Percentiles rank a stretch among this genome's conserved stretches.
Conservation (phyloP, 2,797 vertebrate species). For the Benthosema pterotum region DNA sequence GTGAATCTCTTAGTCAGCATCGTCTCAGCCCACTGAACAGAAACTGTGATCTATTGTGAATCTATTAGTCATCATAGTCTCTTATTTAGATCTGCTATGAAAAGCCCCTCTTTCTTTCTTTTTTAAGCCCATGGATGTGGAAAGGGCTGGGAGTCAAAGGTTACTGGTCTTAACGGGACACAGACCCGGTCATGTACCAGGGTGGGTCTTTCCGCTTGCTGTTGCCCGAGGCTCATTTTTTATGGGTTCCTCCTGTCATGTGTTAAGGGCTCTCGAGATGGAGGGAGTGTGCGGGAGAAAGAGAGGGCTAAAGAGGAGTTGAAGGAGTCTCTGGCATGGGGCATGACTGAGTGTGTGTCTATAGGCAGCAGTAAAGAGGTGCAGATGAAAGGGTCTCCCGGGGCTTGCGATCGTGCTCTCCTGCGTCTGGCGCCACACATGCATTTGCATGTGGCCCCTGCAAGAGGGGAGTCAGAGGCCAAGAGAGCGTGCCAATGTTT, state of each 20-base stretch:
- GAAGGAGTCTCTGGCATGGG: slow-evolving; percentile 20
- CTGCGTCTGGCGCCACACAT: slow-evolving; percentile 35
- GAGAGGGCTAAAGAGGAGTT: not conserved
- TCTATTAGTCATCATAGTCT: slow-evolving; percentile 38
- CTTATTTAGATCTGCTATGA: not conserved
- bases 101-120: slow-evolving; percentile 18
- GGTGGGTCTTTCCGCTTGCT: slow-evolving; percentile 13
- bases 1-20: slow-evolving; percentile 43
- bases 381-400: slow-evolving; percentile 50
- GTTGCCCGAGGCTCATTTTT: not conserved
- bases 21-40: slow-evolving; percentile 25
- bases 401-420: slow-evolving; percentile 30
- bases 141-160: not conserved
- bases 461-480: slow-evolving; percentile 14
- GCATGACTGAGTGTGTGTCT: slow-evolving; percentile 39
- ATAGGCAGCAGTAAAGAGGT: slow-evolving; percentile 49
- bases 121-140: not conserved
- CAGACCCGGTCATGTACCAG: slow-evolving; percentile 38
- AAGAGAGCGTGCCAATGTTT: not conserved
- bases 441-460: slow-evolving; percentile 11
- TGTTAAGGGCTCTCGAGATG: slow-evolving; percentile 17
- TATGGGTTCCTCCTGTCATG: slow-evolving; percentile 49
- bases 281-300: slow-evolving; percentile 1
- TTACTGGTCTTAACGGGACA: slow-evolving; percentile 5
- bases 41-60: slow-evolving; percentile 15